Percentiles rank a stretch among this genome's conserved stretches.
These are phyloP conservation scores for Brachionus koreanus DNA, from an alignment of 1,140 invertebrate genomes.

Conservation along the genomic window DNA sequence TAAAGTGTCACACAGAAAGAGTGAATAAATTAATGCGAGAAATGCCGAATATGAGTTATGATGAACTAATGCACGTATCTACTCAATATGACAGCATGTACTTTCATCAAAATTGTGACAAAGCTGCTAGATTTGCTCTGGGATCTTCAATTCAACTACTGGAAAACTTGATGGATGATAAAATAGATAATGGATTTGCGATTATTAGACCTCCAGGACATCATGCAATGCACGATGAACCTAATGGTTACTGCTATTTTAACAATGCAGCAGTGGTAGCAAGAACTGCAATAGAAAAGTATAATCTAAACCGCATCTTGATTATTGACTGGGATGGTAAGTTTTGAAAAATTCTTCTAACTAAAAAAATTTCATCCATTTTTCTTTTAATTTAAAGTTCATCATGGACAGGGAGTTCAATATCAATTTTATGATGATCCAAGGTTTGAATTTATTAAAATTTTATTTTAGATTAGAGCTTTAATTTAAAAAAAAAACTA, in stretches of 20 bases:
- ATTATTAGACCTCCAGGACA: conserved; percentile 79
- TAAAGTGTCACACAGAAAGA: conserved; percentile 61
- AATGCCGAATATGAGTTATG: conserved; percentile 61
- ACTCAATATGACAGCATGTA: conserved; percentile 79
- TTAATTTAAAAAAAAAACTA: conserved; percentile 55
- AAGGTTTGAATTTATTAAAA: conserved; percentile 61
- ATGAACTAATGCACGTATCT: conserved; percentile 66
- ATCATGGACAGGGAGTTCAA: conserved; percentile 72
- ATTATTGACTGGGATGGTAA: conserved; percentile 92
- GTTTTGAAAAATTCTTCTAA: conserved; percentile 51
- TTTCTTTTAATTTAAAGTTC: conserved; percentile 47
- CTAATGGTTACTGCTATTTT: conserved; percentile 87
- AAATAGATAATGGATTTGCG: conserved; percentile 55
- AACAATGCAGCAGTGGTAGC: conserved; percentile 94
- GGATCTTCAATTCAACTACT: conserved; percentile 77
- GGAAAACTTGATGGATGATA: conserved; percentile 66
- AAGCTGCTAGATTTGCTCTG: conserved; percentile 66
- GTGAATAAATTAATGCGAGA: conserved; percentile 66
- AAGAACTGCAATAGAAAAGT: conserved; percentile 68
- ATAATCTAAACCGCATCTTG: conserved; percentile 66
- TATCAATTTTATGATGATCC: conserved; percentile 87
- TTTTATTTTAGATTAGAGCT: neutral
- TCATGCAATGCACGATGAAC: conserved; percentile 84
- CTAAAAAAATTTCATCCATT: neutral
- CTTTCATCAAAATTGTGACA: conserved; percentile 71